Base-by-base conservation (phyloP, 2,113 vertebrate genomes). In the Nesoenas mayeri region DNA sequence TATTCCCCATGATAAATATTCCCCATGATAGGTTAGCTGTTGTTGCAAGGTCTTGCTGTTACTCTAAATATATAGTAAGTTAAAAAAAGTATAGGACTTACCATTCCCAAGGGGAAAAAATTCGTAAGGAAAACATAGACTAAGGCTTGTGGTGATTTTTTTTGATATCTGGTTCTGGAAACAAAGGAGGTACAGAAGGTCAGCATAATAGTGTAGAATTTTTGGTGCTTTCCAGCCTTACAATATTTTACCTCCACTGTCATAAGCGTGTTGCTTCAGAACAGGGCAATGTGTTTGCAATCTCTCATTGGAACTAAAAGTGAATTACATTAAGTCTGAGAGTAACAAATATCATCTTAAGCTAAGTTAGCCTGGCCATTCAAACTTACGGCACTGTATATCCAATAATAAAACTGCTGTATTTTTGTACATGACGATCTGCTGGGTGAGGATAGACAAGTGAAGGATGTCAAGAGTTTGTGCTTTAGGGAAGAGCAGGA, bases 401-500 rank as follows among this genome's bases (percentile, higher is more conserved):
- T 28, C 34, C 32, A 64, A 14, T 51, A 64, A 42, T 28, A 66
- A 19, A 74, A 16, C 83, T 60, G 82, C 17, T 29, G 15, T 77
- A 28, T 80, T 93, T 91, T 87, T 74, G 58, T 77, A 62, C 9
- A 11, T 67, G 74, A 62, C n/a, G n/a, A 7, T 60, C 57, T 83
- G 48, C 75, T 56, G 69, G 22, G 28, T 64, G 42, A 92, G 36
- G 32, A n/a, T 7, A 22, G 72, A n/a, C 47, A 51, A 18, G 24
- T 65, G 79, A 70, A 47, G 32, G 58, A 66, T 84, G 44, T 78
- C 36, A 78, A 28, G 44, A 83, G 26, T 51, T 72, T 72, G 6
- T 84, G 61, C 65, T 93, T 71, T 81, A 66, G 73, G 51, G 57
- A 89, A 54, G 36, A 75, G 19, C 16, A 88, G 36, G 36, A 92